Conservation (phyloP, 2,888 invertebrate genomes). For the Scaeva pyrastri region DNA sequence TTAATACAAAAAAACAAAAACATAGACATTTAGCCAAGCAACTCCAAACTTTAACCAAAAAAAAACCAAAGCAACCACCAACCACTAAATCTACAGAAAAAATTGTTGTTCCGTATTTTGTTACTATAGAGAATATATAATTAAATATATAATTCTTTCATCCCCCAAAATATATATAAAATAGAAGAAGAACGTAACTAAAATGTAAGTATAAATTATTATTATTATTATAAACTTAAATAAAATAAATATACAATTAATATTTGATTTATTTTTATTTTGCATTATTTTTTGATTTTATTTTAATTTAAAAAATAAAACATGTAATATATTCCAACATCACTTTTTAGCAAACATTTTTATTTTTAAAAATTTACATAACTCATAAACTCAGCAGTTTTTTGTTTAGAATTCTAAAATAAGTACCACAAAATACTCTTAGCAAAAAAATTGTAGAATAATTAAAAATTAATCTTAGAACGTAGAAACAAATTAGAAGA, state of each 20-base stretch:
- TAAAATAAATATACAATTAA: conserved; percentile 77
- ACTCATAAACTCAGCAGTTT: conserved; percentile 25
- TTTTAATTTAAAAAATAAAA: background rate
- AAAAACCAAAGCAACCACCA: conserved; percentile 48
- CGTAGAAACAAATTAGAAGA: background rate
- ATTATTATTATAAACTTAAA: conserved; percentile 77
- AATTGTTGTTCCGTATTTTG: conserved; percentile 69
- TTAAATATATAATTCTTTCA: conserved; percentile 70
- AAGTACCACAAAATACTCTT: conserved; percentile 28
- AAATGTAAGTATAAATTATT: conserved; percentile 82
- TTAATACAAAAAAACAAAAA: conserved; percentile 5
- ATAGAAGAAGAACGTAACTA: conserved; percentile 82
- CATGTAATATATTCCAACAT: conserved; percentile 17
- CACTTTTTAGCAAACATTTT: conserved; percentile 11
- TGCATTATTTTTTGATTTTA: conserved; percentile 2
- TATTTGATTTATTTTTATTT: conserved; percentile 76
- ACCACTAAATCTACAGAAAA: conserved; percentile 54
- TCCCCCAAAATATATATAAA: conserved; percentile 65
- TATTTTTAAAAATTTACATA: background rate
- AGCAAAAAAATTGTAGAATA: background rate
- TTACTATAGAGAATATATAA: conserved; percentile 58
- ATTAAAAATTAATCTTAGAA: background rate
- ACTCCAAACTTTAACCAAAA: conserved; percentile 40
- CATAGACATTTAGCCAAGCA: conserved; percentile 63
- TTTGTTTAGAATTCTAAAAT: background rate